Evolutionary conservation across 2,113 vertebrate species (phyloP).

Genomic region (Dicaeum eximium): DNA sequence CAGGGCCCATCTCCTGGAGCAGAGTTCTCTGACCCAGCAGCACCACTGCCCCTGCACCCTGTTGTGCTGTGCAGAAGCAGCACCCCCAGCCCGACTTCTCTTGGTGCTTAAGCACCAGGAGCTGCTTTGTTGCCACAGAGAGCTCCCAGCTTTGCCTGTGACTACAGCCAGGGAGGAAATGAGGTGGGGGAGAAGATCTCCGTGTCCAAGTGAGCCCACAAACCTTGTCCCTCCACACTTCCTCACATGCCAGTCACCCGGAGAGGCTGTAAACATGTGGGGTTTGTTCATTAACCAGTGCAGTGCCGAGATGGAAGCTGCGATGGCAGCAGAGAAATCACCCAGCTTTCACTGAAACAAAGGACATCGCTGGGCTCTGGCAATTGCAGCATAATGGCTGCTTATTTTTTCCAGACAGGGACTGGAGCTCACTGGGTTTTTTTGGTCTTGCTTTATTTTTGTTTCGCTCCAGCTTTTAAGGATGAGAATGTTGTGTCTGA

Average conservation of each 20-base stretch:
- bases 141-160: background rate
- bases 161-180: background rate
- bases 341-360: background rate
- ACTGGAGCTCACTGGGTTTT: background rate
- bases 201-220: background rate
- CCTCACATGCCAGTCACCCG: background rate
- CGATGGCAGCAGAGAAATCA: background rate
- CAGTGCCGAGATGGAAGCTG: background rate
- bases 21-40: background rate
- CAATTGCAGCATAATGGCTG: background rate
- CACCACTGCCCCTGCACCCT: too few relatives aligned
- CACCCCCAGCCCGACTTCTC: background rate
- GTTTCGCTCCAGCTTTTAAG: constrained; percentile 34
- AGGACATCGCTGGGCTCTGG: background rate
- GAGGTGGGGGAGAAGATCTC: too few relatives aligned
- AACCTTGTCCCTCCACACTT: accelerated
- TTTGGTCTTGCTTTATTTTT: constrained; percentile 3
- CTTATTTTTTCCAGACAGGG: constrained; percentile 15
- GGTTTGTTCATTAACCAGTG: background rate
- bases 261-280: background rate
- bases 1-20: background rate
- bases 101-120: background rate
- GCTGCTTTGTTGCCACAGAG: background rate
- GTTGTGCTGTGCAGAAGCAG: background rate
- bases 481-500: constrained; percentile 46